Base-by-base conservation (phyloP, 2,113 vertebrate genomes). In the Zingel zingel region DNA sequence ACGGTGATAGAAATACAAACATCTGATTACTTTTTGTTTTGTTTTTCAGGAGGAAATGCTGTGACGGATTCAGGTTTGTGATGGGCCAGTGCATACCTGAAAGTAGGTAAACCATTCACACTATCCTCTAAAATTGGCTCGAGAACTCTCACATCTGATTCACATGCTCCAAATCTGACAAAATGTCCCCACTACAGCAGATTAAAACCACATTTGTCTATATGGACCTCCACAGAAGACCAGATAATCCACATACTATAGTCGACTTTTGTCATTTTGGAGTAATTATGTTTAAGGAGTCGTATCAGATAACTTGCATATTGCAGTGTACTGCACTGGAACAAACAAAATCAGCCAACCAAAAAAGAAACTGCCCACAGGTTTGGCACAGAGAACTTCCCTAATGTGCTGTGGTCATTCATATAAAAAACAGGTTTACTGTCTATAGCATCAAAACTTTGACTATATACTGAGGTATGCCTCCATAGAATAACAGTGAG, bases 81-180 rank as follows among this genome's bases (percentile, higher is more conserved):
- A 95, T 95, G 94, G 95, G 95, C 77, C 94, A 95, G 77, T 96
- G 96, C 88, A 91, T 96, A 79, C 92, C 94, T 86, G 95, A 96
- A 95, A 94, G 95, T 96, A 95, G 91, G 95, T 94, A 88, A 93
- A 89, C 81, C 86, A 82, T 15, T 62, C 76, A 83, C 77, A 58
- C 76, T 74, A 5, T 61, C 56, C 14, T 71, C 56, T 47, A 25
- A 51, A 5, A 27, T 14, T 71, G 36, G 5, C 61, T 66, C 14
- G 66, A 15, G 11, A 65, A 53, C 27, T 18, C 43, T 69, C 65
- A 83, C 19, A 68, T 54, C 64, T 71, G 47, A 85, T 25, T 76
- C 25, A 67, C 36, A 23, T 25, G 12, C n/a, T 81, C n/a, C 15
- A 53, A 19, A 64, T 65, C 16, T 47, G 7, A 36, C 68, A 18